Percentiles rank a stretch among this genome's conserved stretches.
Evolutionary conservation across 2,888 invertebrate species (phyloP).

Genomic region (Sturmia bella): DNA sequence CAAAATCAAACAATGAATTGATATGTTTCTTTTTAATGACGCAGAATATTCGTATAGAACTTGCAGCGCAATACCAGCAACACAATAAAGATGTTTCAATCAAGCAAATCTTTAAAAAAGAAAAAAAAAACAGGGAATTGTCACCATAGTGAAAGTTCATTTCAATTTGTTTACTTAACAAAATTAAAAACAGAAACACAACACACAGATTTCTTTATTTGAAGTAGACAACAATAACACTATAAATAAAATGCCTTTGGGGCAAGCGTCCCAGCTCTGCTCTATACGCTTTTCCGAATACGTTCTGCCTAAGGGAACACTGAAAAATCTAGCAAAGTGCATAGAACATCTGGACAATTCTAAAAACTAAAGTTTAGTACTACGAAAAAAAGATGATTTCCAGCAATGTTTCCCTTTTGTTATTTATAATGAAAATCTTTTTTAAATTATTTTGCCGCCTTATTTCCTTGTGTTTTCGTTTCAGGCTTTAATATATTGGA

Average conservation of each 20-base stretch:
- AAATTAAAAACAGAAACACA: conserved; percentile 50
- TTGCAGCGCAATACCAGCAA: conserved; percentile 36
- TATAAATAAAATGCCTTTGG: conserved; percentile 36
- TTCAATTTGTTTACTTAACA: conserved; percentile 70
- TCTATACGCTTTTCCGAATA: background rate
- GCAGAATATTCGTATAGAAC: conserved; percentile 24
- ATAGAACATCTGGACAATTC: conserved; percentile 25
- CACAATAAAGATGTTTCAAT: conserved; percentile 68
- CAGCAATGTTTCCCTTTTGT: background rate
- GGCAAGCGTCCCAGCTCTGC: conserved; percentile 28
- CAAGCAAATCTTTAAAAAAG: conserved; percentile 30
- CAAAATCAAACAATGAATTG: conserved; percentile 50
- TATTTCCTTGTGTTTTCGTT: conserved; percentile 23
- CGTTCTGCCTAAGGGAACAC: conserved; percentile 13
- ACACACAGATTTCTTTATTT: conserved; percentile 5
- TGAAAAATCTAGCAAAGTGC: background rate
- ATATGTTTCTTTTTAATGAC: conserved; percentile 38
- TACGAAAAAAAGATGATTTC: conserved; percentile 29
- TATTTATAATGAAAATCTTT: too few relatives aligned
- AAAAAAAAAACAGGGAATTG: conserved; percentile 49
- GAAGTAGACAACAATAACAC: conserved; percentile 31
- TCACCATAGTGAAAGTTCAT: conserved; percentile 71
- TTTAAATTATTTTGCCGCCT: background rate
- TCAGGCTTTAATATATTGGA: too few relatives aligned
- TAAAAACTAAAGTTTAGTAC: conserved; percentile 42